Percentiles rank a stretch among this genome's conserved stretches.
These are phyloP conservation scores for Microcebus murinus DNA, from an alignment of 2,113 vertebrate species.

Conservation along the genomic window DNA sequence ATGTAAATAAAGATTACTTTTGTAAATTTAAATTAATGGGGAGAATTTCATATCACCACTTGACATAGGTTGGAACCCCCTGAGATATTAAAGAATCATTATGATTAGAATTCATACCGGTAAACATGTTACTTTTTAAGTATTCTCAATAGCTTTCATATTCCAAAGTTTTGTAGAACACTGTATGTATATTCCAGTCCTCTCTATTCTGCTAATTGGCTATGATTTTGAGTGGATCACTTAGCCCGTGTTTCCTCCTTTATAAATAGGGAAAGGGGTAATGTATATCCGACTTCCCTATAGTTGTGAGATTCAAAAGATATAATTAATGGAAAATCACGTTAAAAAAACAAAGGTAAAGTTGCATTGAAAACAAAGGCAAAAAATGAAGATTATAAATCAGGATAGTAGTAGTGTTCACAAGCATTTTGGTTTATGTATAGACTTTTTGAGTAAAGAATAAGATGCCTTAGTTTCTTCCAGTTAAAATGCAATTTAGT, in stretches of 20 bases:
- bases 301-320: slow-evolving; percentile 1
- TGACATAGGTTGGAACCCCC: background rate
- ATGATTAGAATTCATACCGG: background rate
- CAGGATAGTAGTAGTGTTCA: background rate
- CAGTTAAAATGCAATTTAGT: background rate
- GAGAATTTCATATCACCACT: background rate
- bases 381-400: slow-evolving; percentile 18
- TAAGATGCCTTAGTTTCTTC: background rate
- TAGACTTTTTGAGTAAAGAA: background rate
- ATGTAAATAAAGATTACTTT: slow-evolving; percentile 1
- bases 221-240: background rate
- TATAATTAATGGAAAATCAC: slow-evolving; percentile 6
- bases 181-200: background rate
- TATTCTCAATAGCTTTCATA: background rate
- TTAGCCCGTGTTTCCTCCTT: background rate
- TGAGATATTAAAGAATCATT: slow-evolving; percentile 20
- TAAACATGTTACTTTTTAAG: background rate
- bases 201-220: background rate
- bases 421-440: background rate
- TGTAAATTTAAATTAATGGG: background rate
- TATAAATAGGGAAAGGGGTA: background rate
- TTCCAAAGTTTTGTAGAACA: background rate
- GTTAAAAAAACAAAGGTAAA: background rate
- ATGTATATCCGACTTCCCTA: background rate
- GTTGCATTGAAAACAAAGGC: background rate